Evolutionary conservation across 2,113 vertebrate genomes (phyloP).

Genomic region (Hystrix cristata): DNA sequence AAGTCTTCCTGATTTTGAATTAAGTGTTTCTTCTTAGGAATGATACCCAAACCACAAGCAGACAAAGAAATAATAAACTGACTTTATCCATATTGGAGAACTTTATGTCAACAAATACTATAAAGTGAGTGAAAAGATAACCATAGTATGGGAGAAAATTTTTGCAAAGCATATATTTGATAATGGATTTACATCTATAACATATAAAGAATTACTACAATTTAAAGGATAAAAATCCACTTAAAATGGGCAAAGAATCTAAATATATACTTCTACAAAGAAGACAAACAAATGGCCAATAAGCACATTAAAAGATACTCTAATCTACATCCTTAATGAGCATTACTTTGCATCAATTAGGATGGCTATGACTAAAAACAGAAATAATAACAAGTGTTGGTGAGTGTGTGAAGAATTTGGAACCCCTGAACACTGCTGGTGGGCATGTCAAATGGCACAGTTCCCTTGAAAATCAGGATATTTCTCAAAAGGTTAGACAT

Average conservation of each 20-base stretch:
- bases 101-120: background rate
- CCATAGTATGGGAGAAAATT: background rate
- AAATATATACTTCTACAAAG: background rate
- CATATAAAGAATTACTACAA: background rate
- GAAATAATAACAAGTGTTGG: background rate
- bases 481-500: background rate
- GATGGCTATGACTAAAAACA: background rate
- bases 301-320: background rate
- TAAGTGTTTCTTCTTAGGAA: background rate
- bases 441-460: background rate
- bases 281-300: background rate
- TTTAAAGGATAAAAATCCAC: background rate
- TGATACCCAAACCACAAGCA: background rate
- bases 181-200: background rate
- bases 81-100: background rate
- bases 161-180: background rate
- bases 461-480: background rate
- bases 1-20: background rate
- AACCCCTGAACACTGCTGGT: background rate
- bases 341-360: background rate
- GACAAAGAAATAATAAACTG: background rate
- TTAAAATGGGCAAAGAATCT: background rate
- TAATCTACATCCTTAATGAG: background rate
- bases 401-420: background rate
- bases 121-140: background rate